phyloP scores from a whole-genome alignment of 2,797 vertebrate genomes.

The Smutsia temminckii region DNA sequence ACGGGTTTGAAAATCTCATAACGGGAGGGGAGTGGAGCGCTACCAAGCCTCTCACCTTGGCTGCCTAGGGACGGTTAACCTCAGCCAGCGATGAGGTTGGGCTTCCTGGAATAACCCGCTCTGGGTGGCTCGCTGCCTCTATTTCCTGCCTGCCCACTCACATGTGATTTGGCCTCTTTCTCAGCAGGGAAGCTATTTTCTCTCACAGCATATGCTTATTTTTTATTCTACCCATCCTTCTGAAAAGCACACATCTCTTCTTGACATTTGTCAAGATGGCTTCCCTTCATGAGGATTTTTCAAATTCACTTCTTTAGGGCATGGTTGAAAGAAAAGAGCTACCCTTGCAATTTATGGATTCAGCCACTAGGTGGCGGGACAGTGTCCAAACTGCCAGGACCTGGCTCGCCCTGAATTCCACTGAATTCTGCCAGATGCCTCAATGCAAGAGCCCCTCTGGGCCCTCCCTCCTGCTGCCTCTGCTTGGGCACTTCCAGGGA shows the following conservation, averaged over 20 bases:
- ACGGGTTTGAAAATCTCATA: not conserved
- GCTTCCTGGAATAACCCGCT: not conserved
- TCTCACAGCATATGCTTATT: constrained; percentile 56
- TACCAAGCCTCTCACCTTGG: rapidly evolving
- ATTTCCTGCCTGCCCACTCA: constrained; percentile 58
- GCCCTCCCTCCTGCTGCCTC: not conserved
- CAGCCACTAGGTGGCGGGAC: constrained; percentile 34
- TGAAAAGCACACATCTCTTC: not conserved
- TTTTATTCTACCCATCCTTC: constrained; percentile 21
- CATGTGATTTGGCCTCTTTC: constrained; percentile 37
- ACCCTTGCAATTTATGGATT: not conserved
- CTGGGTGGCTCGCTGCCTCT: not conserved
- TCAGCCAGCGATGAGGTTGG: not conserved
- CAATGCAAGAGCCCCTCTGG: rapidly evolving
- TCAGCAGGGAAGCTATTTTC: constrained; percentile 57
- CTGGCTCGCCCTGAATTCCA: not conserved
- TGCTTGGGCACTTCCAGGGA: rapidly evolving
- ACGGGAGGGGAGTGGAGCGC: not conserved
- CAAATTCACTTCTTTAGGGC: not conserved
- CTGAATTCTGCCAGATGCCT: too few relatives aligned
- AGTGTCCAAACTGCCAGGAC: not conserved
- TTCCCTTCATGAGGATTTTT: not conserved
- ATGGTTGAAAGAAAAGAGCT: not conserved
- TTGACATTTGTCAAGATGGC: constrained; percentile 62
- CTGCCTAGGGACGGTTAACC: not conserved